A percentile compares a stretch with the other conserved stretches of the same genome.
phyloP scores from a whole-genome alignment of 2,113 vertebrate genomes.

The Lycaon pictus region DNA sequence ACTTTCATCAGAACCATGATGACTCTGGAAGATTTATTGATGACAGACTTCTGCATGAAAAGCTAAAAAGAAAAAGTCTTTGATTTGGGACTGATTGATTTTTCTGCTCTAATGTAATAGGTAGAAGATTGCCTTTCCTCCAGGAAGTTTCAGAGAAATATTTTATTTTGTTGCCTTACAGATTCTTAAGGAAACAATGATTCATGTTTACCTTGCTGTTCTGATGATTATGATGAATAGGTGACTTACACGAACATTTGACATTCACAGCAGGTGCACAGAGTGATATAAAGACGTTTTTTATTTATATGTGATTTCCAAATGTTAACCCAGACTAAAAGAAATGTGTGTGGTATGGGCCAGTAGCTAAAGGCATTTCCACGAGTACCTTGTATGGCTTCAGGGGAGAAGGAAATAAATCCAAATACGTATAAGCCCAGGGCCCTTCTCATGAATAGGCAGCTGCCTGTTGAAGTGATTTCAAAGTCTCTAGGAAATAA shows the following conservation, averaged over 20 bases:
- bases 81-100: conserved; percentile 70
- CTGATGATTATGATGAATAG: conserved; percentile 54
- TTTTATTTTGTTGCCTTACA: conserved; percentile 56
- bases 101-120: conserved; percentile 26
- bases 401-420: background rate
- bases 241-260: background rate
- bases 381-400: background rate
- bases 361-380: background rate
- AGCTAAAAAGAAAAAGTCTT: conserved; percentile 61
- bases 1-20: conserved; percentile 17
- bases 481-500: background rate
- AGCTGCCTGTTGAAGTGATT: background rate
- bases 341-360: background rate
- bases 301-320: conserved; percentile 55
- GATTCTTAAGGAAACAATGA: conserved; percentile 49
- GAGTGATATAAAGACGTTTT: background rate
- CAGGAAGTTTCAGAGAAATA: conserved; percentile 51
- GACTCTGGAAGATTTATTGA: conserved; percentile 40
- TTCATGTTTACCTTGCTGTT: conserved; percentile 58
- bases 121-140: conserved; percentile 53
- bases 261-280: background rate
- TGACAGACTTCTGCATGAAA: conserved; percentile 22
- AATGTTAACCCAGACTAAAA: conserved; percentile 57
- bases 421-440: background rate
- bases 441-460: background rate